Evolutionary conservation across 2,888 invertebrate genomes (phyloP), one percentile per base, ranked within the genome.

Genomic region (Teleogryllus oceanicus): DNA sequence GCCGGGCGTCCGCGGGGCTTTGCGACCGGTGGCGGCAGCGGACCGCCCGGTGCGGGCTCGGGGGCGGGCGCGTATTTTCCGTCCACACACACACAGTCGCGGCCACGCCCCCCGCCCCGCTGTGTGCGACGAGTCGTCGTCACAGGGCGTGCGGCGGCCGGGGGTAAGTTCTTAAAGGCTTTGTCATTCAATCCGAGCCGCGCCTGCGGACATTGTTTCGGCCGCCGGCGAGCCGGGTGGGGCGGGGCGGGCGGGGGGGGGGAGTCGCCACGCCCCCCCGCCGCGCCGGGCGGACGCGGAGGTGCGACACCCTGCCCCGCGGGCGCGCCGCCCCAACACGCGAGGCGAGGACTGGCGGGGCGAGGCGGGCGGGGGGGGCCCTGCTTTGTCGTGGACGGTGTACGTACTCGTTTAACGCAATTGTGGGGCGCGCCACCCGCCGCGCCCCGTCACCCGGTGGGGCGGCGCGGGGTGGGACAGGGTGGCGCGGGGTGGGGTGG

Each of bases 351-450:
- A n/a, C n/a, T n/a, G n/a, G 62, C 13, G 62, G 62, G 11, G 62
- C 11, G 13, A 3, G n/a, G 16, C 62, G 62, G n/a, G 16, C 62
- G 62, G n/a, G 62, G 62, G 8, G 16, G 62, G 5, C 16, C 37
- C n/a, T 1, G 62, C 62, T 62, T 62, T 62, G 62, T 62, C 62
- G 62, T n/a, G 62, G 62, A n/a, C 62, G 62, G 62, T 62, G 62
- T 62, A 62, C 62, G 62, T 62, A 62, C 62, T 62, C 62, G 62
- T 62, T 62, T 62, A 62, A 62, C n/a, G 62, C 62, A 62, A 62
- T 62, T 62, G 62, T 62, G 16, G 62, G 13, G 13, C 16, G 16
- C 62, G n/a, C 62, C 13, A 62, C 62, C 62, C n/a, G 16, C 62
- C 16, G 62, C 62, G 62, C 3, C n/a, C 1, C 62, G n/a, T 13